These are phyloP conservation scores for Campoletis sonorensis DNA, from an alignment of 1,140 invertebrate species.

Conservation along the genomic window DNA sequence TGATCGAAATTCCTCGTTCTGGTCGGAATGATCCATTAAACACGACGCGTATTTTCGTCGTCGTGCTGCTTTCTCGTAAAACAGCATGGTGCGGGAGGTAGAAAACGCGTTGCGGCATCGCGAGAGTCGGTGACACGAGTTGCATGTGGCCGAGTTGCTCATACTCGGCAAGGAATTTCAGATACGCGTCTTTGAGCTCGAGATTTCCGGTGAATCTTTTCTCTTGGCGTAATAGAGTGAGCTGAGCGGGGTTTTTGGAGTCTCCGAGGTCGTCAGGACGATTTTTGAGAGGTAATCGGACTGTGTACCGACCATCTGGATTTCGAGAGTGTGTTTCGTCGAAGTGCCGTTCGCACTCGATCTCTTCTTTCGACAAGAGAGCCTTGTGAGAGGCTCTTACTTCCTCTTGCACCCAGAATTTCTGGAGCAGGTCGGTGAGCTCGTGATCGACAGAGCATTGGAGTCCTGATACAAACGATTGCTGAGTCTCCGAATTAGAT, in stretches of 20 bases:
- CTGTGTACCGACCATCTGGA: conserved; percentile 4
- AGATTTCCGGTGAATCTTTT: conserved; percentile 21
- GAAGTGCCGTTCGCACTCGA: conserved; percentile 17
- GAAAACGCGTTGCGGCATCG: conserved; percentile 33
- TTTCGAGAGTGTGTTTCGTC: conserved; percentile 16
- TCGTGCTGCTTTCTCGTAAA: conserved; percentile 41
- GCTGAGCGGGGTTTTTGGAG: conserved; percentile 47
- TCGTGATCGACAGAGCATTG: conserved; percentile 34
- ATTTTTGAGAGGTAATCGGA: conserved; percentile 21
- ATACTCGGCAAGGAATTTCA: conserved; percentile 53
- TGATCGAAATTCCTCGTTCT: conserved; percentile 36
- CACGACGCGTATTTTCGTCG: conserved; percentile 52
- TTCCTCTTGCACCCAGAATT: conserved; percentile 61
- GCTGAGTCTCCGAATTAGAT: not conserved
- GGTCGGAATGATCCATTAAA: conserved; percentile 46
- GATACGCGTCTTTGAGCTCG: not conserved
- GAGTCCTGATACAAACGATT: not conserved
- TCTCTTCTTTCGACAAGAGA: conserved; percentile 47
- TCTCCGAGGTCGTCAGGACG: conserved; percentile 42
- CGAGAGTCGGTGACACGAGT: not conserved
- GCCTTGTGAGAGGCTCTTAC: conserved; percentile 31
- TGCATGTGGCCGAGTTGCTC: conserved; percentile 53
- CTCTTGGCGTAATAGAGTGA: conserved; percentile 47
- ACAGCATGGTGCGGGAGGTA: conserved; percentile 58
- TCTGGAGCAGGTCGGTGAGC: conserved; percentile 1